These are phyloP conservation scores for Halcyon badia DNA, from an alignment of 2,797 vertebrate genomes.

Conservation along the genomic window DNA sequence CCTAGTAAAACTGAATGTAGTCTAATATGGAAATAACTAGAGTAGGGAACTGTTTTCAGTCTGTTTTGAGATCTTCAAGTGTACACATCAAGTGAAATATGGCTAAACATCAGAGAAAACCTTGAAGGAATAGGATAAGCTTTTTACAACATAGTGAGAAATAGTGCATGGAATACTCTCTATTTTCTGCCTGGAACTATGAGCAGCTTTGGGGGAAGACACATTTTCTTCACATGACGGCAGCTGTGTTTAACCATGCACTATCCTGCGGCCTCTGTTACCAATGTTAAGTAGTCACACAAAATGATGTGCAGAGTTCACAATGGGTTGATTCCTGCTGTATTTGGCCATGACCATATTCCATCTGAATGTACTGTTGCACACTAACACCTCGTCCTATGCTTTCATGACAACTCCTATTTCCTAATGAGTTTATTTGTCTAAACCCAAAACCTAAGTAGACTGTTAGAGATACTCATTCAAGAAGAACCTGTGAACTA, in stretches of 20 bases:
- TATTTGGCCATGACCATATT: rapidly evolving
- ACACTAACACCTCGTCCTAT: not conserved
- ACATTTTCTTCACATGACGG: not conserved
- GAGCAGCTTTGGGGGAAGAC: not conserved
- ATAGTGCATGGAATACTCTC: not conserved
- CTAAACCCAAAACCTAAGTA: not conserved
- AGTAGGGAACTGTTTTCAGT: not conserved
- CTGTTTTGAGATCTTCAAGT: not conserved
- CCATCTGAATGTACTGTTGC: not conserved
- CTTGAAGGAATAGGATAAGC: not conserved
- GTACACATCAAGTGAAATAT: not conserved
- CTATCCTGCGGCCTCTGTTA: not conserved
- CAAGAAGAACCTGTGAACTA: not conserved
- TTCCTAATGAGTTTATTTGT: not conserved
- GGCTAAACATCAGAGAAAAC: not conserved
- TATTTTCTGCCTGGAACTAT: not conserved
- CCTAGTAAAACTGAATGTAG: not conserved
- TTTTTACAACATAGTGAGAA: not conserved
- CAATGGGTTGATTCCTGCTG: rapidly evolving
- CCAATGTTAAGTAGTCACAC: not conserved
- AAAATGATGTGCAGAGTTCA: not conserved
- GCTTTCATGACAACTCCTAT: not conserved
- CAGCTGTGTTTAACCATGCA: not conserved
- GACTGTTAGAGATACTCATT: not conserved
- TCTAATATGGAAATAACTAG: not conserved